A percentile compares a stretch with the other conserved stretches of the same genome.
These are phyloP conservation scores for Chondrosia reniformis DNA, from an alignment of 37 sponge, comb jelly and placozoan species.

Conservation along the genomic window DNA sequence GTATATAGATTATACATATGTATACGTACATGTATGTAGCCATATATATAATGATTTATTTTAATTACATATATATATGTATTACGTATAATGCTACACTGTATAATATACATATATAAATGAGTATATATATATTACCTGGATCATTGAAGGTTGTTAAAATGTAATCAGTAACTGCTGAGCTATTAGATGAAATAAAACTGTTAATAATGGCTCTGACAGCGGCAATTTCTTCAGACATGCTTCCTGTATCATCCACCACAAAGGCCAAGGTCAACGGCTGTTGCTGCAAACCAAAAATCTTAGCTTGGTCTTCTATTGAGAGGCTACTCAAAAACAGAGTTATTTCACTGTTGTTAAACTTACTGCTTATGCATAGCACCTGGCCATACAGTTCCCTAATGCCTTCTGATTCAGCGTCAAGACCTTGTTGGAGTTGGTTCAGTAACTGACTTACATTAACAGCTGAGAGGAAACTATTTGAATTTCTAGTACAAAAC, in stretches of 20 bases:
- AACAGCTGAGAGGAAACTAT: background rate
- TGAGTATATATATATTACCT: background rate
- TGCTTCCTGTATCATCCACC: conserved; percentile 32
- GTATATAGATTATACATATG: background rate
- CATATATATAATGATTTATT: background rate
- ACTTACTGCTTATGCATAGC: background rate
- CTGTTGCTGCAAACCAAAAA: background rate
- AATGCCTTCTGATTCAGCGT: background rate
- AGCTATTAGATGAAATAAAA: background rate
- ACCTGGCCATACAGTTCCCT: background rate
- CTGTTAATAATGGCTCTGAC: background rate
- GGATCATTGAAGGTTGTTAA: background rate
- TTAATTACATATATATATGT: background rate
- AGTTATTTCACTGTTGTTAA: background rate
- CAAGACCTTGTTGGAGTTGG: background rate
- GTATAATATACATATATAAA: background rate
- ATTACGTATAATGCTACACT: background rate
- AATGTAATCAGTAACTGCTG: conserved; percentile 15
- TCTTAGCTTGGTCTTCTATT: background rate
- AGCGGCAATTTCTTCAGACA: conserved; percentile 13
- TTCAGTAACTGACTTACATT: background rate
- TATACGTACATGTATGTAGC: background rate
- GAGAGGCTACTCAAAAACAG: background rate
- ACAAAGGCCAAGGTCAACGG: conserved; percentile 16
- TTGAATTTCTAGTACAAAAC: background rate